Base-by-base conservation (phyloP, 1,140 invertebrate species). In the Atta colombica region DNA sequence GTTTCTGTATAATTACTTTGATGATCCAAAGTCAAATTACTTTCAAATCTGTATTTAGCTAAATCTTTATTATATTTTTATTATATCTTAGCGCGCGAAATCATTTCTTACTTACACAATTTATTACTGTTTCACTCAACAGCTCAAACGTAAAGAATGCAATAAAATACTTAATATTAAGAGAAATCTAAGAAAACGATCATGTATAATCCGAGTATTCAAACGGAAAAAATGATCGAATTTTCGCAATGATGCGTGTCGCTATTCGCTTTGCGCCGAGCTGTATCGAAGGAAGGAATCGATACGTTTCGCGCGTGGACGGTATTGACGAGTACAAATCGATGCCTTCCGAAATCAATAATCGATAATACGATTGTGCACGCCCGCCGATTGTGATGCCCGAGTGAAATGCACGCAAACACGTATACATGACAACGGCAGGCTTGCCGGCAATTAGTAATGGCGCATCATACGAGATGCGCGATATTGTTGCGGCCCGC, bases 301-400 rank as follows among this genome's bases (percentile, higher is more conserved):
- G 69, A 49, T 61, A 66, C 53, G 63, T 77, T 87, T 72, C 14
- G 55, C 65, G 28, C 51, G 78, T 16, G 45, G 28, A 31, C 60
- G 35, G 66, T 39, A 66, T 72, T 45, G 35, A 49, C 53, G 25
- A 60, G 61, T 28, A 63, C 80, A 77, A 89, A 77, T 89, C 77
- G 77, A 89, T 61, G 88, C 88, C 77, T 77, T 75, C 89, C 75
- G 60, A 74, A 89, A 87, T 90, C 89, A 75, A 87, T 90, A 89
- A 25, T 71, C 77, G 88, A 68, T 90, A 90, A 90, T 87, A 77
- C 63, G 45, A 89, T 90, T 89, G 82, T 81, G 51, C 69, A 86
- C 63, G 84, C 77, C 55, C 66, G 69, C 35, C 21, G 55, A 77
- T 61, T 66, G 86, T 51, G 58, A 81, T 69, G 85, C 61, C 60